Base-by-base conservation (phyloP, 2,888 invertebrate genomes). In the Athetis lepigone region DNA sequence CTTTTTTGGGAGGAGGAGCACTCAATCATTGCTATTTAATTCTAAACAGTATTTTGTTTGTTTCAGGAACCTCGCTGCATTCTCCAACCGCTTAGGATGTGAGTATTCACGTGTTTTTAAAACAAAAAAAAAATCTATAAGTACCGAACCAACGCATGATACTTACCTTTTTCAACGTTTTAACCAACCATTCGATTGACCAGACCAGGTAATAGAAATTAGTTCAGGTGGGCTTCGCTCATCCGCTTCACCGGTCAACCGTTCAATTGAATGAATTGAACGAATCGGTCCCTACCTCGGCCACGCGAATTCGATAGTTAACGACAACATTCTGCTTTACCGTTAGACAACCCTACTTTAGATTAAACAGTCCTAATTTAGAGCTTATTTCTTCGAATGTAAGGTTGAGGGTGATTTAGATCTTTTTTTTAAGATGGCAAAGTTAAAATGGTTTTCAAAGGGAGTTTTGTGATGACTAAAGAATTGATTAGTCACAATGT, bases 401-500 rank as follows among this genome's bases (percentile, higher is more conserved):
- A 81, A 74, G 66, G 77, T 66, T 46, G 7, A 11, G 0, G 21
- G 4, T 55, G 29, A 50, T 51, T 49, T 0, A 6, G 2, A 8
- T 13, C n/a, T 29, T 23, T 45, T 51, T 47, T 65, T 46, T 23
- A 2, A 4, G 11, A 6, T 11, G 45, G 57, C 23, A 61, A 63
- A 52, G 18, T 59, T 50, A 61, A 75, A 49, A 49, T 76, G 63
- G 70, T 56, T 64, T 37, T 11, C 29, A 23, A 77, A 75, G 75
- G 73, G 75, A 76, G 78, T 82, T 81, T 84, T 83, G 83, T 85
- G 85, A 88, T 84, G 85, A 81, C 79, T 79, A 79, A 79, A 75
- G 77, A 90, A 90, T 90, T 89, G 88, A 90, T 90, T 90, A 83
- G 86, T 82, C 79, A 83, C 85, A 83, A 82, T 81, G 80, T 84